A percentile compares a stretch with the other conserved stretches of the same genome.
Evolutionary conservation across 2,888 invertebrate genomes (phyloP).

Genomic region (Mesorhabditis sp.): DNA sequence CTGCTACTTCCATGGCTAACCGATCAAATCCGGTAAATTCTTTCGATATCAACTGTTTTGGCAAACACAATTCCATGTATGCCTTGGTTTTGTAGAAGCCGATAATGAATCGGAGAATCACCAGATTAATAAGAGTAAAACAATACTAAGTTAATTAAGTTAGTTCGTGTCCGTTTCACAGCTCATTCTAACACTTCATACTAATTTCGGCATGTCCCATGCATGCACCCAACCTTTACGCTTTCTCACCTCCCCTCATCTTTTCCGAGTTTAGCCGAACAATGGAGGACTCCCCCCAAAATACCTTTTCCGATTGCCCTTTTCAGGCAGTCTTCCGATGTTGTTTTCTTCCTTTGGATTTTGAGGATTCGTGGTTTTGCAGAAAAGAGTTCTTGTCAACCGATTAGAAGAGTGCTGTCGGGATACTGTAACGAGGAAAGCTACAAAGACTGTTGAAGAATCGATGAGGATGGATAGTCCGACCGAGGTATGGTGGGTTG

Average conservation of each 20-base stretch:
- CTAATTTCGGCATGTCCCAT: not conserved
- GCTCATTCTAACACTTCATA: not conserved
- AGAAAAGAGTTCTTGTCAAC: conserved; percentile 18
- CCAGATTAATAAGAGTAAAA: too few species aligned
- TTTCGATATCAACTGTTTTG: too few species aligned
- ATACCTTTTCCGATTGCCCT: too few species aligned
- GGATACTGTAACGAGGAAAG: conserved; percentile 11
- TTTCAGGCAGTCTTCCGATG: not conserved
- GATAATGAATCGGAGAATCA: too few species aligned
- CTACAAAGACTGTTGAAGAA: conserved; percentile 15
- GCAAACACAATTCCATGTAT: too few species aligned
- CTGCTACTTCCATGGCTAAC: too few species aligned
- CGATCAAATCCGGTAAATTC: too few species aligned
- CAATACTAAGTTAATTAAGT: too few species aligned
- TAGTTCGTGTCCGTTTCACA: too few species aligned
- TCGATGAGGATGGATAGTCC: conserved; percentile 21
- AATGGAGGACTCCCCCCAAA: not conserved
- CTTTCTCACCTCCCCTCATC: not conserved
- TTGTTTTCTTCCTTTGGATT: not conserved
- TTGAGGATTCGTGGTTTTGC: conserved; percentile 9
- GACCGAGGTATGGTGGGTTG: conserved; percentile 11
- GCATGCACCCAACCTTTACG: not conserved
- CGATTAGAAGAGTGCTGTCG: conserved; percentile 11
- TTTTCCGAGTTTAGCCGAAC: not conserved
- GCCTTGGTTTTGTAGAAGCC: too few species aligned